Percentiles rank a stretch among this genome's conserved stretches.
These are phyloP conservation scores for Heterotilapia buettikoferi DNA, from an alignment of 2,113 vertebrate genomes.

Conservation along the genomic window DNA sequence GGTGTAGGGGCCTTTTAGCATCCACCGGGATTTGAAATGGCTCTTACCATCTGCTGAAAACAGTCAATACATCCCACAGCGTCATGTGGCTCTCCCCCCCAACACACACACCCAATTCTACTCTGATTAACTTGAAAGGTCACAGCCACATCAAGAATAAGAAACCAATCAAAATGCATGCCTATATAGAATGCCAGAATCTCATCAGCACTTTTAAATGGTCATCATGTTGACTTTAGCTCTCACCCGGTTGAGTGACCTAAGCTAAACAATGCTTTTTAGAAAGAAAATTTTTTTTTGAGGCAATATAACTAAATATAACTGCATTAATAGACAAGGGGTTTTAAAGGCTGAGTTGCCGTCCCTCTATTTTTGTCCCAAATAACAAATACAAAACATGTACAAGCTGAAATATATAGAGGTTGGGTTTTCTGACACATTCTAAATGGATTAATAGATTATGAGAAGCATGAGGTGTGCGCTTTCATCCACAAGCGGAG, in stretches of 20 bases:
- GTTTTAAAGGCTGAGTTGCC: neutral
- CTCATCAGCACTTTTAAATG: conserved; percentile 37
- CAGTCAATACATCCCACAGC: conserved; percentile 57
- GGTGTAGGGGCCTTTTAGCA: conserved; percentile 7
- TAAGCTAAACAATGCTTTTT: neutral
- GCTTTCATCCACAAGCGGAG: neutral
- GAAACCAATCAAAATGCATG: conserved; percentile 57
- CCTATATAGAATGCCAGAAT: conserved; percentile 37
- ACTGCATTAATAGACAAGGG: conserved; percentile 3
- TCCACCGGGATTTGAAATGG: conserved; percentile 47
- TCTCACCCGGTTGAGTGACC: neutral
- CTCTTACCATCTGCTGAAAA: conserved; percentile 63
- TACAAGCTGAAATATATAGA: neutral
- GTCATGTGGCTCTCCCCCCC: conserved; percentile 3
- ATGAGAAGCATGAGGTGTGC: conserved; percentile 4
- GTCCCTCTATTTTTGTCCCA: neutral
- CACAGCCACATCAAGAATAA: conserved; percentile 45
- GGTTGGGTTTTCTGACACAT: neutral
- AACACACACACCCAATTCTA: conserved; percentile 4
- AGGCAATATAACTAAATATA: neutral
- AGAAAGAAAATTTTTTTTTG: neutral
- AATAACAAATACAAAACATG: neutral
- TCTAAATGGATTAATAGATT: conserved; percentile 31
- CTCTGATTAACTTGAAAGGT: conserved; percentile 59
- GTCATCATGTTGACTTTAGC: conserved; percentile 14